phyloP scores from a whole-genome alignment of 2,113 vertebrate genomes.

The Malurus alboscapulatus region DNA sequence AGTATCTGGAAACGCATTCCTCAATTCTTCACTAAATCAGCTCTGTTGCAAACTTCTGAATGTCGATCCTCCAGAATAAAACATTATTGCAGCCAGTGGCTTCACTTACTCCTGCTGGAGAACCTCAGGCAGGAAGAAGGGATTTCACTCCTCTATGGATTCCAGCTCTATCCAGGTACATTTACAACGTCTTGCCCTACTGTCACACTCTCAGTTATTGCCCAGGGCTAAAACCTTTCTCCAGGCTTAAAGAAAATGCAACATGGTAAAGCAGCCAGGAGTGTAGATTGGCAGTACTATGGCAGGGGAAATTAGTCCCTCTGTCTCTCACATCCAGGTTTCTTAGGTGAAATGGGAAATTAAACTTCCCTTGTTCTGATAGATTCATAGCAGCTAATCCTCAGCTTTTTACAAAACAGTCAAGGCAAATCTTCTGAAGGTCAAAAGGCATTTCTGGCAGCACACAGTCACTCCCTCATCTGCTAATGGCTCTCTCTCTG shows the following conservation, averaged over 20 bases:
- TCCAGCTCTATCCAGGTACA: neutral
- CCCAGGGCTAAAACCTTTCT: neutral
- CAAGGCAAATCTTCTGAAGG: neutral
- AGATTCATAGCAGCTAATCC: neutral
- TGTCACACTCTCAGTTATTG: neutral
- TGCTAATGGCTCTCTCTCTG: neutral
- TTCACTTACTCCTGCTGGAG: neutral
- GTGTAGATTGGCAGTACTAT: neutral
- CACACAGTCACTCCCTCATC: neutral
- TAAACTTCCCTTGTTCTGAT: neutral
- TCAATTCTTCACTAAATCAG: neutral
- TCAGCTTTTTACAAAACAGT: neutral
- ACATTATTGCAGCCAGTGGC: neutral
- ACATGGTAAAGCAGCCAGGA: neutral
- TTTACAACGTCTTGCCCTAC: neutral
- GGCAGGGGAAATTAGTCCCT: neutral
- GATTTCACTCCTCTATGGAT: neutral
- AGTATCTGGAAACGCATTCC: neutral
- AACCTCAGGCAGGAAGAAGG: neutral
- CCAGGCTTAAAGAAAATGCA: neutral
- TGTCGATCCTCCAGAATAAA: neutral
- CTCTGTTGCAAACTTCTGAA: neutral
- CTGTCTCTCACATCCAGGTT: neutral
- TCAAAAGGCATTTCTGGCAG: slow-evolving; percentile 42
- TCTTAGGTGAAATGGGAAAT: slow-evolving; percentile 1